Base-by-base conservation (phyloP, 35 echinoderm and acorn worm species). In the Hemicentrotus pulcherrimus region DNA sequence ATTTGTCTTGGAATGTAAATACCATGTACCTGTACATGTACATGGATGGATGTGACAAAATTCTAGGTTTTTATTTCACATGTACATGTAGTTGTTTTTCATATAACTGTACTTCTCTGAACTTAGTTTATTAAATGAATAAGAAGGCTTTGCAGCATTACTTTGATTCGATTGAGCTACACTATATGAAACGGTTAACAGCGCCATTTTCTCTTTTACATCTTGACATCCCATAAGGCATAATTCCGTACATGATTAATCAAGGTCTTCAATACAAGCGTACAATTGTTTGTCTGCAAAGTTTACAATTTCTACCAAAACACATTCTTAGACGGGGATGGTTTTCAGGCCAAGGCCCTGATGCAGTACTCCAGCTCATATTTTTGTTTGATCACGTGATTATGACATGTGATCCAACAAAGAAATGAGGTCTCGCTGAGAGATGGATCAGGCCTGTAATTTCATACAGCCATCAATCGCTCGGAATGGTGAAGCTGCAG, bases 401-500 rank as follows among this genome's bases (percentile, higher is more conserved):
- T 14, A 24, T 92, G 91, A 48, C 91, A 93, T 93, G 91, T 58
- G 91, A 93, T 93, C 46, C 91, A 11, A 93, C 91, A 93, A 93
- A 93, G 91, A 58, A 93, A 93, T 93, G 91, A 47, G 91, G 48
- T 50, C 91, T 93, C 46, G 91, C 15, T 93, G 91, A 93, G 91
- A 50, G 91, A 93, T 47, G 48, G 91, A 47, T 9, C n/a, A 50
- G 12, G n/a, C 9, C 22, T 55, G 91, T 19, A 93, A 58, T 93
- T 93, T 93, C 48, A 58, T 93, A 47, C 91, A 50, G 45, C 46
- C 91, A 31, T 30, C 46, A 28, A 31, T 92, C 91, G 15, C 46
- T 90, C 13, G 88, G 88, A 41, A 32, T 47, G 65, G 65, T 28
- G 65, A 59, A 59, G 10, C 11, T 33, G 88, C 88, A 45, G 32